A percentile compares a stretch with the other conserved stretches of the same genome.
Evolutionary conservation across 2,113 vertebrate species (phyloP).

Genomic region (Trichomycterus rosablanca): DNA sequence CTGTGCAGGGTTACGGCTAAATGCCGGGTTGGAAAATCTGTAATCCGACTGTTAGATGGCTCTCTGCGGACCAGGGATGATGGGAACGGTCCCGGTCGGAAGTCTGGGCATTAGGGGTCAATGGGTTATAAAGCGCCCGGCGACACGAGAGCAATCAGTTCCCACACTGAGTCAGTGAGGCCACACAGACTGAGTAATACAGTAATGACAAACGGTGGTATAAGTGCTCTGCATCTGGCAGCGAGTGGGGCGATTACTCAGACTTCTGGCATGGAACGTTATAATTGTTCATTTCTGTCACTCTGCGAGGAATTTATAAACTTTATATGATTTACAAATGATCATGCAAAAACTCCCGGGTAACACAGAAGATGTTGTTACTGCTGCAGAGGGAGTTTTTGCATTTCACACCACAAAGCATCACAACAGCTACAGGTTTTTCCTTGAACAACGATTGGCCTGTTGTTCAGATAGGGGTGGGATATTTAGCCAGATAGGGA

Average conservation of each 20-base stretch:
- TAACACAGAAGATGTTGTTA: too few relatives aligned
- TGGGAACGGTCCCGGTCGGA: constrained; percentile 13
- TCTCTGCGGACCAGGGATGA: constrained; percentile 13
- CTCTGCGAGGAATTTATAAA: too few relatives aligned
- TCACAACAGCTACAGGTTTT: too few relatives aligned
- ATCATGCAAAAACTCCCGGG: too few relatives aligned
- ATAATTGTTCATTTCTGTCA: not conserved
- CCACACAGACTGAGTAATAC: constrained; percentile 31
- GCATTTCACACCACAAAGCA: too few relatives aligned
- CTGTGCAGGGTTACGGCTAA: constrained; percentile 59
- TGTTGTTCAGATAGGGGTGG: too few relatives aligned
- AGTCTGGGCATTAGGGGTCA: constrained; percentile 6
- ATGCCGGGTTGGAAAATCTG: constrained; percentile 25
- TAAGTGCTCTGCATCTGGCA: constrained; percentile 14
- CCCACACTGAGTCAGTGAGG: constrained; percentile 29
- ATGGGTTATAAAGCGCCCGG: not conserved
- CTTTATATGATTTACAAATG: too few relatives aligned
- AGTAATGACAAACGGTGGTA: constrained; percentile 9
- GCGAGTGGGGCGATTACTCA: too few relatives aligned
- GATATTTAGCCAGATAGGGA: too few relatives aligned
- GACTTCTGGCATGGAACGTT: not conserved
- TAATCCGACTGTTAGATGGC: constrained; percentile 30
- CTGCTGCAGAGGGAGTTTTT: too few relatives aligned
- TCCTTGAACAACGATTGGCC: too few relatives aligned
- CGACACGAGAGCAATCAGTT: not conserved